A percentile compares a stretch with the other conserved stretches of the same genome.
phyloP scores from a whole-genome alignment of 2,113 vertebrate species.

The Balaeniceps rex region DNA sequence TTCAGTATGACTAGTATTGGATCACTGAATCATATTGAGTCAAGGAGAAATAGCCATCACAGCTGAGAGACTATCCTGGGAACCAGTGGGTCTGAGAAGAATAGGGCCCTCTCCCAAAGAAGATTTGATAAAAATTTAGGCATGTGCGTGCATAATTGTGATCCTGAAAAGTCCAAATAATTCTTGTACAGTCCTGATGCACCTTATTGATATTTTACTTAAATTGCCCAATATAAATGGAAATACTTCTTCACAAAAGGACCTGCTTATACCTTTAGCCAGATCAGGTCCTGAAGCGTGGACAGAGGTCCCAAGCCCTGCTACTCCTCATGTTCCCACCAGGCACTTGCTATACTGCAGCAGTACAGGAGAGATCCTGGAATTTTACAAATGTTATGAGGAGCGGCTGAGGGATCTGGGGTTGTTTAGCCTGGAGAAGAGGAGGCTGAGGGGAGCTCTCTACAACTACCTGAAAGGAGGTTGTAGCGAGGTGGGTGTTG shows the following conservation, averaged over 20 bases:
- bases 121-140: not conserved
- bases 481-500: no score
- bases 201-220: not conserved
- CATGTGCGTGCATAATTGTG: not conserved
- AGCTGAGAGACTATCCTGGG: not conserved
- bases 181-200: not conserved
- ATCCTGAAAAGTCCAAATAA: not conserved
- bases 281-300: no score
- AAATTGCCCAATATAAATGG: not conserved
- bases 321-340: not conserved
- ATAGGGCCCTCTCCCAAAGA: not conserved
- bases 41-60: not conserved
- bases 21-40: not conserved
- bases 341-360: not conserved
- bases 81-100: not conserved
- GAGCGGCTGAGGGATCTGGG: no score
- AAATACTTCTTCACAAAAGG: not conserved
- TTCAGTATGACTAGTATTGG: not conserved
- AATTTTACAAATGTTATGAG: no score
- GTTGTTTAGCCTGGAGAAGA: no score
- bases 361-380: not conserved
- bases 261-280: not conserved
- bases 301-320: not conserved
- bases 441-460: no score
- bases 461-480: no score